Evolutionary conservation across 2,113 vertebrate species (phyloP).

Genomic region (Bubo scandiacus): DNA sequence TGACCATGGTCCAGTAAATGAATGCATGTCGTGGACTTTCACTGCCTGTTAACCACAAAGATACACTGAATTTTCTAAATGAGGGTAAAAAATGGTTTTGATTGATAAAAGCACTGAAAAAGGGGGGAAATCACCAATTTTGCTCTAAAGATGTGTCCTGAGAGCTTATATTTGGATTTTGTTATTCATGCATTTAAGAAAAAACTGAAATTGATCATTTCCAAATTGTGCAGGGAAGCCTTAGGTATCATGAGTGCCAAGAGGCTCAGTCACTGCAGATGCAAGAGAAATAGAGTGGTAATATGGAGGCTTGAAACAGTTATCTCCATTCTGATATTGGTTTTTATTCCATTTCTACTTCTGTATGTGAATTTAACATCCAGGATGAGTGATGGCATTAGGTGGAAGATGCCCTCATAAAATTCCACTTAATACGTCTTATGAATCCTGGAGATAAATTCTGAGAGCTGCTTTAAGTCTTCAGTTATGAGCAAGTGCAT

Average conservation of each 20-base stretch:
- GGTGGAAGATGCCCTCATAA: background rate
- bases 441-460: background rate
- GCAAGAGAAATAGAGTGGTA: background rate
- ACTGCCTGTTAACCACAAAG: background rate
- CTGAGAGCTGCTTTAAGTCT: conserved; percentile 19
- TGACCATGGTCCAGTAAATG: background rate
- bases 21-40: background rate
- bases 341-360: background rate
- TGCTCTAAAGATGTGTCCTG: background rate
- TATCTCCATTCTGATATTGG: background rate
- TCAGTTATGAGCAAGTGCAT: background rate
- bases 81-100: background rate
- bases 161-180: background rate
- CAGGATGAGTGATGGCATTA: background rate
- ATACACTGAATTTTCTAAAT: background rate
- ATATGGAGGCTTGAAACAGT: background rate
- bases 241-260: background rate
- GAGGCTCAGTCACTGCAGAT: background rate
- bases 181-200: background rate
- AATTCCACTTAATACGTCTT: background rate
- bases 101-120: background rate
- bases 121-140: background rate
- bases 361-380: background rate
- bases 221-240: background rate
- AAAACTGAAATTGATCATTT: background rate